Percentiles rank a stretch among this genome's conserved stretches.
These are phyloP conservation scores for Stenichneumon culpator DNA, from an alignment of 2,888 invertebrate genomes.

Conservation along the genomic window DNA sequence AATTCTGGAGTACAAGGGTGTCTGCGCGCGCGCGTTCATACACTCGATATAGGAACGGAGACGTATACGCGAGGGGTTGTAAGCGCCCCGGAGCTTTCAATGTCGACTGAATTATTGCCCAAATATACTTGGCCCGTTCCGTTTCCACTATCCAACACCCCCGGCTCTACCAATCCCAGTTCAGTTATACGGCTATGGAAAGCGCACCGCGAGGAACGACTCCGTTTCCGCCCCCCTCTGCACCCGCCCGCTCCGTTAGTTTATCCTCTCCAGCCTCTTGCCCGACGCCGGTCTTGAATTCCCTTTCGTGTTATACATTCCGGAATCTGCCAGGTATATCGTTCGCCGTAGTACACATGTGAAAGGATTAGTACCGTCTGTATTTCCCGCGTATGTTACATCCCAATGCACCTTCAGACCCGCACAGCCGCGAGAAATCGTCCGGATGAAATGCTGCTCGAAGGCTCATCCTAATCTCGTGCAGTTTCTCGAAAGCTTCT, in stretches of 20 bases:
- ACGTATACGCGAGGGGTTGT: slow-evolving; percentile 13
- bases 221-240: slow-evolving; percentile 2
- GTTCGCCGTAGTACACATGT: not conserved
- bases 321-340: not conserved
- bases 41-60: slow-evolving; percentile 3
- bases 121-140: slow-evolving; percentile 42
- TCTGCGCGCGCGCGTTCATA: slow-evolving; percentile 43
- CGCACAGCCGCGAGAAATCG: not conserved
- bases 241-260: not conserved
- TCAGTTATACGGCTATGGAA: slow-evolving; percentile 32
- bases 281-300: slow-evolving; percentile 1
- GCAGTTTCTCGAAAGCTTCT: not conserved
- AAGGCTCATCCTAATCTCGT: not conserved
- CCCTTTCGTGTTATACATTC: slow-evolving; percentile 15
- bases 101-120: slow-evolving; percentile 61
- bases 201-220: slow-evolving; percentile 13
- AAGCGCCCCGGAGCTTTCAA: slow-evolving; percentile 57
- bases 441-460: not conserved
- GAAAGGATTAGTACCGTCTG: not conserved
- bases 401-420: not conserved
- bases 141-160: slow-evolving; percentile 24
- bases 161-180: slow-evolving; percentile 5
- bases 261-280: slow-evolving; percentile 1
- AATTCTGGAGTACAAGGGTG: slow-evolving; percentile 42
- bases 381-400: not conserved